Base-by-base conservation (phyloP, 1,140 invertebrate species). In the Cardiocondyla obscurior region DNA sequence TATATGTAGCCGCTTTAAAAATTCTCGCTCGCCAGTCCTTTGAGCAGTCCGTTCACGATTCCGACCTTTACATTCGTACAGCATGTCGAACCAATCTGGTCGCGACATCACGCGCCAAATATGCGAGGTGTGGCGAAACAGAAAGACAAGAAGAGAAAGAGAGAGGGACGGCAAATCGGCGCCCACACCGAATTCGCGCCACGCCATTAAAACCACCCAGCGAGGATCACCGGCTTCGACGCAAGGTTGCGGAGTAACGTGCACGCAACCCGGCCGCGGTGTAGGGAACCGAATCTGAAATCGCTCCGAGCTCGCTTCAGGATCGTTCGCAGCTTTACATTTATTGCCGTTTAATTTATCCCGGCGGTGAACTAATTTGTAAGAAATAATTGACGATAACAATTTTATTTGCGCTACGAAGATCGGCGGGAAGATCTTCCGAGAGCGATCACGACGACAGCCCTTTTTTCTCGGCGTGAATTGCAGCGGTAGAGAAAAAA, bases 101-200 rank as follows among this genome's bases (percentile, higher is more conserved):
- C 87, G 89, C 91, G 91, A 87, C 91, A 92, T 93, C 91, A 93
- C 90, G 91, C 91, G 91, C 90, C 90, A 93, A 93, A 93, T 93
- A 93, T 93, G 92, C 89, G 92, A 93, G 92, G 92, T 91, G 92
- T 93, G 92, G 90, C 91, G 87, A 84, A 86, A 83, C 73, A 82
- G 83, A 74, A 67, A 73, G 30, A 84, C 36, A 69, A 62, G 46
- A 57, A 46, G 19, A 39, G 14, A 73, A 44, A 46, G 12, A 60
- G 33, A 49, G 6, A 58, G 49, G 72, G 44, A 77, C 33, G 57
- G 36, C 14, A 36, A 39, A 90, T 60, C 88, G 88, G 89, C 91
- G 91, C 91, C 92, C 91, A 93, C 92, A 90, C 90, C 86, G 85
- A 91, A 92, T 88, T 90, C 88, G 88, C 84, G 88, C 85, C 85